Evolutionary conservation across 2,113 vertebrate species (phyloP).

Genomic region (Ondatra zibethicus): DNA sequence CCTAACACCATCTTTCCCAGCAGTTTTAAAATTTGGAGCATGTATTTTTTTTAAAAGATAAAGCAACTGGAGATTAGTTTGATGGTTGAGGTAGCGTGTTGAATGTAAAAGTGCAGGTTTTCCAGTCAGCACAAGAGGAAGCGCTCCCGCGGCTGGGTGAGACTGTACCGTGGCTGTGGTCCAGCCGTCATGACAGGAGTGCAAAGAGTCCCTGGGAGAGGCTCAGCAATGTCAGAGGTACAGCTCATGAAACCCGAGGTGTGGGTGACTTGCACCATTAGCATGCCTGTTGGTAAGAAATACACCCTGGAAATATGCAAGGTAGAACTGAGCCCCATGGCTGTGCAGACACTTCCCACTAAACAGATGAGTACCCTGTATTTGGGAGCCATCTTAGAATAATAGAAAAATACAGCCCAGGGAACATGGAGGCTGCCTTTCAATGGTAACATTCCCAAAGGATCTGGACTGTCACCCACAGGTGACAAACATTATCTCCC

Average conservation of each 20-base stretch:
- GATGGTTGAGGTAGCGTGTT: constrained; percentile 55
- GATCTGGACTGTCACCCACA: neutral
- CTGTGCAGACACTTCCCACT: neutral
- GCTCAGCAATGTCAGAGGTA: neutral
- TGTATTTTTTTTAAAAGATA: constrained; percentile 57
- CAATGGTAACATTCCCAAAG: neutral
- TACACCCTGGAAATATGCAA: neutral
- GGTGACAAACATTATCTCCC: neutral
- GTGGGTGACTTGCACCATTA: neutral
- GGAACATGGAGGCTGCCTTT: neutral
- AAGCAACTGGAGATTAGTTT: constrained; percentile 56
- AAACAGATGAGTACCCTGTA: neutral
- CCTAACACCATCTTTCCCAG: constrained; percentile 1
- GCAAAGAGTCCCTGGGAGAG: neutral
- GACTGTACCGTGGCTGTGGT: neutral
- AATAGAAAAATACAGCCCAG: neutral
- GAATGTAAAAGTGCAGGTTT: constrained; percentile 14
- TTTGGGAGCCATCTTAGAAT: constrained; percentile 36
- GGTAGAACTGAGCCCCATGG: neutral
- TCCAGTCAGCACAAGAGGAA: neutral
- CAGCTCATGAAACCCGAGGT: neutral
- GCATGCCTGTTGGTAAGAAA: neutral
- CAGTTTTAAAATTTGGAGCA: constrained; percentile 27
- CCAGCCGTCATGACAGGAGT: neutral
- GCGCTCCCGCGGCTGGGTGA: neutral